A percentile compares a stretch with the other conserved stretches of the same genome.
These are phyloP conservation scores for Gallinago solitaria DNA, from an alignment of 2,797 vertebrate species.

Conservation along the genomic window DNA sequence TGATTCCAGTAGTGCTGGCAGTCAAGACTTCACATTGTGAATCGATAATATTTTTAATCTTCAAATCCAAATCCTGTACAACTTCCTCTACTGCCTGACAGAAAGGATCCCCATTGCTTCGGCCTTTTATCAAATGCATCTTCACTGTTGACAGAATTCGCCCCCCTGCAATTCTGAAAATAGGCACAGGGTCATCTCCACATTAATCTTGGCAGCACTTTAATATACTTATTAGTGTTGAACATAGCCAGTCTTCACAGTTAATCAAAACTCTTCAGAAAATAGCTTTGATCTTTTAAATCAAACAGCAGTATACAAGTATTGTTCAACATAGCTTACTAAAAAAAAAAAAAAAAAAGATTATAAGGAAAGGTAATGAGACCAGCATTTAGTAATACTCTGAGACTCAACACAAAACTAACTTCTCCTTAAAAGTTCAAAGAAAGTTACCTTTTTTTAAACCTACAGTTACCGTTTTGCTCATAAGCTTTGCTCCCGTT, in stretches of 20 bases:
- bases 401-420: constrained; percentile 38
- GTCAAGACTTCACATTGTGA: constrained; percentile 68
- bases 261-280: constrained; percentile 72
- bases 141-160: constrained; percentile 85
- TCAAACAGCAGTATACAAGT: constrained; percentile 55
- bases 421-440: background rate
- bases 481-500: background rate
- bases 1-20: constrained; percentile 79
- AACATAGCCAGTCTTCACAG: constrained; percentile 44
- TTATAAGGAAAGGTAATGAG: constrained; percentile 56
- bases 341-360: background rate
- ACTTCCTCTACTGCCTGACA: constrained; percentile 81
- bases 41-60: constrained; percentile 84
- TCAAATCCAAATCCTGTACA: constrained; percentile 82
- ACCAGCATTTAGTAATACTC: constrained; percentile 31
- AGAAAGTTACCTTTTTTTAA: constrained; percentile 4
- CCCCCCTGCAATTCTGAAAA: constrained; percentile 84
- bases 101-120: constrained; percentile 80
- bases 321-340: constrained; percentile 3
- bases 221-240: constrained; percentile 58
- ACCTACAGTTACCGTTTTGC: background rate
- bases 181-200: constrained; percentile 68
- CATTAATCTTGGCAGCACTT: constrained; percentile 67
- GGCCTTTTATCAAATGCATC: constrained; percentile 87
- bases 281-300: constrained; percentile 75